Evolutionary conservation across 2,888 invertebrate species (phyloP), one percentile per base, ranked within the genome.

Genomic region (Caenorhabditis zanzibari): DNA sequence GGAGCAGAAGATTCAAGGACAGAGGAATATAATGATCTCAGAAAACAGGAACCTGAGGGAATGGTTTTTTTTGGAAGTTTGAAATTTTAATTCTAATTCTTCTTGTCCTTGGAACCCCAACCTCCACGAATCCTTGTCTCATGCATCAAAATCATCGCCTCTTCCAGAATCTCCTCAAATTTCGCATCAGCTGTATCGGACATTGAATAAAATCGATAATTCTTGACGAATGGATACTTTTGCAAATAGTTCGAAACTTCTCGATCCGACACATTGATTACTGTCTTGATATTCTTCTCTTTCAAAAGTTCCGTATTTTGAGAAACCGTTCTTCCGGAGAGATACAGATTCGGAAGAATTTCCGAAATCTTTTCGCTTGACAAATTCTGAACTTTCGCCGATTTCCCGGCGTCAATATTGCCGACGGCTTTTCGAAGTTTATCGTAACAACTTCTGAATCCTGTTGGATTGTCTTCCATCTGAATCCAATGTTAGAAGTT

Each of bases 341-440:
- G 12, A 28, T 58, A 84, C 4, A 84, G 61, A 47, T 75, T 71
- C 38, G 83, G 83, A 2, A 84, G 69, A 10, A 84, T 72, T 49
- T 84, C 83, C 5, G 75, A 72, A 22, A 84, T 84, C 28, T 66
- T 73, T 7, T 38, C 49, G 41, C 68, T 81, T 32, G 73, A 68
- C 41, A 81, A 19, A 59, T 80, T 80, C 41, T 73, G 24, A 14
- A 80, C 24, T 52, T 73, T 80, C 28, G 38, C 54, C 12, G 77
- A 69, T 59, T 68, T 76, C 9, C 59, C 47, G 0, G 63, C 0
- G n/a, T 76, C 75, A 10, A 76, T 63, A 58, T 47, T 69, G 16
- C 38, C 35, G 41, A 56, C 79, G 14, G 79, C 71, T 41, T 73
- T 73, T 5, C 72, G 66, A 14, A 80, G 61, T 26, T 69, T 81